Evolutionary conservation across 2,888 invertebrate species (phyloP).

Genomic region (Aleiodes alternator): DNA sequence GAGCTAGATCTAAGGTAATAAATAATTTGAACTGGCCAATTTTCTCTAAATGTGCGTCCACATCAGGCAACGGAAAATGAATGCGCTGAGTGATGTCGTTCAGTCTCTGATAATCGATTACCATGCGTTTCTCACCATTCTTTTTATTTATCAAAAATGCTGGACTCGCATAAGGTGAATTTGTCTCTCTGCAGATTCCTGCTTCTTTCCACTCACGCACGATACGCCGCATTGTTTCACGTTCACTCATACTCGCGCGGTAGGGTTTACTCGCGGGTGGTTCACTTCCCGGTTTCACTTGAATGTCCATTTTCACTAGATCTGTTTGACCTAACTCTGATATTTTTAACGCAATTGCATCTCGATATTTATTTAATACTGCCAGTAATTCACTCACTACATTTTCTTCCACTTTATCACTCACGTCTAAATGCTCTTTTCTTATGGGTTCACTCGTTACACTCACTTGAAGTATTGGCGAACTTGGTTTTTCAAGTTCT

Average conservation of each 20-base stretch:
- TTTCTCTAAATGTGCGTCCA: slow-evolving; percentile 43
- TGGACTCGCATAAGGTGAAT: slow-evolving; percentile 48
- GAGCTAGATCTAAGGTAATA: slow-evolving; percentile 36
- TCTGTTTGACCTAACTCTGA: slow-evolving; percentile 43
- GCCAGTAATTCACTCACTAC: no score
- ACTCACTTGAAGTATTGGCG: no score
- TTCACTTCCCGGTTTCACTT: slow-evolving; percentile 25
- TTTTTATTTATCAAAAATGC: slow-evolving; percentile 47
- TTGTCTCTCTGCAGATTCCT: slow-evolving; percentile 39
- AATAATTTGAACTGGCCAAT: slow-evolving; percentile 28
- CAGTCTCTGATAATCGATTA: slow-evolving; percentile 44
- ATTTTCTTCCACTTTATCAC: no score
- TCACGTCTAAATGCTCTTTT: no score
- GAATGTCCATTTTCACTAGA: slow-evolving; percentile 37
- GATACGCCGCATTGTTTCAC: slow-evolving; percentile 38
- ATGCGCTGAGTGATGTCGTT: slow-evolving; percentile 42
- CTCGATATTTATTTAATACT: slow-evolving; percentile 31
- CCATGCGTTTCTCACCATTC: slow-evolving; percentile 46
- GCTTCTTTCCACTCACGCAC: slow-evolving; percentile 31
- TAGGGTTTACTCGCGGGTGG: slow-evolving; percentile 39
- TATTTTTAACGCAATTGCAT: slow-evolving; percentile 17
- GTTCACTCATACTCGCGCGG: slow-evolving; percentile 31
- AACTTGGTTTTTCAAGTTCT: no score
- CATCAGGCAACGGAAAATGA: slow-evolving; percentile 43
- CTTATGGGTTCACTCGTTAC: no score